Evolutionary conservation across 2,888 invertebrate species (phyloP).

Genomic region (Amblyteles armatorius): DNA sequence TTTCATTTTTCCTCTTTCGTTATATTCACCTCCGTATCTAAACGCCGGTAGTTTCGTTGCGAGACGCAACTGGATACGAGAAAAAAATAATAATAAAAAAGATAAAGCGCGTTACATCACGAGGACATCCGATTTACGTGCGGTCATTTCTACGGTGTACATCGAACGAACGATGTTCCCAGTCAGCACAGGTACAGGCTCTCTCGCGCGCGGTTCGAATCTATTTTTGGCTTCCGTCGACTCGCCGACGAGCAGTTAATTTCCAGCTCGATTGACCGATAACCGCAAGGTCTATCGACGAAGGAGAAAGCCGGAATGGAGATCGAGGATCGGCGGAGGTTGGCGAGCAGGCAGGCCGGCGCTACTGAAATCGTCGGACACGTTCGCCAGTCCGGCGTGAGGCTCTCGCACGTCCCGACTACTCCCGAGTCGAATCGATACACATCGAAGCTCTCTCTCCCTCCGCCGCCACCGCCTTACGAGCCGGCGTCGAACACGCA

Average conservation of each 20-base stretch:
- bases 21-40: not conserved
- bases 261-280: constrained; percentile 53
- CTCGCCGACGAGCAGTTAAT: constrained; percentile 40
- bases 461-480: not conserved
- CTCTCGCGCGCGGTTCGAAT: not conserved
- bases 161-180: not conserved
- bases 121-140: not conserved
- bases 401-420: constrained; percentile 39
- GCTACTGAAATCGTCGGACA: not conserved
- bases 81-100: not conserved
- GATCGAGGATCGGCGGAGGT: not conserved
- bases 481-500: constrained; percentile 35
- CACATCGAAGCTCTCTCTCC: constrained; percentile 31
- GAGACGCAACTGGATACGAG: not conserved
- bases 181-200: not conserved
- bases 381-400: not conserved
- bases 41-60: not conserved
- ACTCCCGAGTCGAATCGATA: constrained; percentile 55
- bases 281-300: constrained; percentile 13
- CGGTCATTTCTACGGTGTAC: not conserved
- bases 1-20: not conserved
- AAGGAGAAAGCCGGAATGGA: constrained; percentile 18
- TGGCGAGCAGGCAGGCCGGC: not conserved
- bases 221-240: constrained; percentile 31
- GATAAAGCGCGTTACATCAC: not conserved